Evolutionary conservation across 2,797 vertebrate genomes (phyloP), one percentile per base, ranked within the genome.

Genomic region (Fundulus diaphanus): DNA sequence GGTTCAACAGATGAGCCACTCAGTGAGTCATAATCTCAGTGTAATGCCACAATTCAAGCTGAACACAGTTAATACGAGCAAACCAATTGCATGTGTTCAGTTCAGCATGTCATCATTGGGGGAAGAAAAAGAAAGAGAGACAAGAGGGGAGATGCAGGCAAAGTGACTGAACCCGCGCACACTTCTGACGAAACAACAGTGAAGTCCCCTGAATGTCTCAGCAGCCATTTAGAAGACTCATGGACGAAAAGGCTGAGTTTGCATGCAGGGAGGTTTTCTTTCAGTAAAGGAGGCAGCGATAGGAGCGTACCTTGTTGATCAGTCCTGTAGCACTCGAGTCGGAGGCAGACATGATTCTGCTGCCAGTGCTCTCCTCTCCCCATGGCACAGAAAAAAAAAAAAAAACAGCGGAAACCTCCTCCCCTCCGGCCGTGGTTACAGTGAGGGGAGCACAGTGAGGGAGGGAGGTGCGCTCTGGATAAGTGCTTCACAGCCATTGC

Each of bases 311-410:
- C 93, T 94, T 93, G 86, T 95, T 95, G 89, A 95, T 95, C 86
- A 95, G 93, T 92, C 94, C 93, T 84, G 93, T 93, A 74, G 94
- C 95, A 73, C 95, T 96, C 51, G 93, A 95, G 89, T 95, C 95
- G 79, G 95, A 95, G 89, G 92, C 92, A 87, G 94, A 94, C 94
- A 95, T 95, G 92, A 91, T 90, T 89, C 77, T 87, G 87, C 88
- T 92, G 89, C 90, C 93, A 85, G 90, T 76, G 63, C 89, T 89
- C 89, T 76, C 87, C 70, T 87, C 82, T 87, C 92, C 90, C 89
- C 90, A 90, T 91, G 81, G 81, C 90, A 88, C 77, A 80, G 86
- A 69, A 84, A 83, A n/a, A n/a, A n/a, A n/a, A n/a, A n/a, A n/a
- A n/a, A n/a, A n/a, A 85, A 90, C 68, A 82, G 85, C 84, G 75